A percentile compares a stretch with the other conserved stretches of the same genome.
Conservation (phyloP, 2,797 vertebrate species). For the Parambassis ranga region DNA sequence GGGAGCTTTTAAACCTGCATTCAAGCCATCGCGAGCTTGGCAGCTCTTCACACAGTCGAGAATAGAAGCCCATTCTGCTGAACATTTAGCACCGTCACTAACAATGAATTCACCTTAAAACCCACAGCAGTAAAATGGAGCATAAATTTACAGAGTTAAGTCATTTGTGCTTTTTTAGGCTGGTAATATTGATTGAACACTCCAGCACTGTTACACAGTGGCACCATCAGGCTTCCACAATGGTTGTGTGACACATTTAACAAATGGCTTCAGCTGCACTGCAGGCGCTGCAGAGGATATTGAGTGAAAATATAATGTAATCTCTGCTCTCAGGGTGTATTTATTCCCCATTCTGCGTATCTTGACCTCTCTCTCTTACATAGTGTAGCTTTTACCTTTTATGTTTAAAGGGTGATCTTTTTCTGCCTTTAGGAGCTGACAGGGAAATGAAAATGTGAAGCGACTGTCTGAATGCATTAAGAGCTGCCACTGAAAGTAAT, state of each 20-base stretch:
- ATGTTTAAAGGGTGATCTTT: slow-evolving; percentile 1
- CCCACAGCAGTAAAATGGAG: slow-evolving; percentile 2
- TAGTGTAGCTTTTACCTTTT: slow-evolving; percentile 3
- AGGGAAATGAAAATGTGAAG: not conserved
- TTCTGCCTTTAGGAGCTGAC: not conserved
- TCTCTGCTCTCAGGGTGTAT: slow-evolving; percentile 23
- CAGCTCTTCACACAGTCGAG: not conserved
- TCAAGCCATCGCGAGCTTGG: slow-evolving; percentile 6
- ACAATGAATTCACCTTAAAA: not conserved
- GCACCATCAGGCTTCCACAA: slow-evolving; percentile 6
- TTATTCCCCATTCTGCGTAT: not conserved
- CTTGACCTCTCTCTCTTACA: slow-evolving; percentile 6
- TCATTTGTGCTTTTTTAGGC: slow-evolving; percentile 17
- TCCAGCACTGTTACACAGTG: slow-evolving; percentile 13
- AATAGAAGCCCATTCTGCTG: not conserved
- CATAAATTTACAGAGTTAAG: slow-evolving; percentile 21
- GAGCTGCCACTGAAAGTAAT: no score
- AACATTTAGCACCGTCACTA: not conserved
- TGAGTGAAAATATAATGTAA: slow-evolving; percentile 30
- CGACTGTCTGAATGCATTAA: no score
- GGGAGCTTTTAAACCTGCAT: slow-evolving; percentile 10
- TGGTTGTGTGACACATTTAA: slow-evolving; percentile 53
- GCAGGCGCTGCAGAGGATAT: slow-evolving; percentile 26
- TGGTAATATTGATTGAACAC: slow-evolving; percentile 26
- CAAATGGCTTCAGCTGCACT: slow-evolving; percentile 41